Conservation (phyloP, 2,113 vertebrate genomes). For the Elaphurus davidianus region DNA sequence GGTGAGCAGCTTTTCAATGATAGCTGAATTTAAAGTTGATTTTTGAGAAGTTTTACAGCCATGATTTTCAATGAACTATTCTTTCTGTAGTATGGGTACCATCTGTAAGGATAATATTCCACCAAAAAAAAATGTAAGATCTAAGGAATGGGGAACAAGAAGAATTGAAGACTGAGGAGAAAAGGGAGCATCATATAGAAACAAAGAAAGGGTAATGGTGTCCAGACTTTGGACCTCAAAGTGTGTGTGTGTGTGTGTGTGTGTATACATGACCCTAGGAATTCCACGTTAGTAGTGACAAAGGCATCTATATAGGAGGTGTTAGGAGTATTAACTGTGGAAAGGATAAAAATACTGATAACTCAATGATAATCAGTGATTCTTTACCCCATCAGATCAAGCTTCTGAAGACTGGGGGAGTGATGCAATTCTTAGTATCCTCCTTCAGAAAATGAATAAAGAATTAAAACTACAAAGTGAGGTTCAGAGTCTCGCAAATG, state of each 20-base stretch:
- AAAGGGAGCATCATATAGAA: not conserved
- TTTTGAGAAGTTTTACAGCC: not conserved
- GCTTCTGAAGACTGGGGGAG: not conserved
- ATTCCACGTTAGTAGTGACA: not conserved
- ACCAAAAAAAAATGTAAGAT: not conserved
- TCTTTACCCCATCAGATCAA: not conserved
- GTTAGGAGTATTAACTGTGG: not conserved
- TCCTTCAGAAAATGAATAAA: not conserved
- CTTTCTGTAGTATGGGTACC: not conserved
- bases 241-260: no score
- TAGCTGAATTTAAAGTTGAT: not conserved
- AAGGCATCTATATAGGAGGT: not conserved
- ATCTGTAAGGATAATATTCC: not conserved
- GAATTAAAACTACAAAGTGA: not conserved
- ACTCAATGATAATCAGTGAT: not conserved
- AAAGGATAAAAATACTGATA: not conserved
- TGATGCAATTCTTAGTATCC: not conserved
- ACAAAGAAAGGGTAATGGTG: not conserved
- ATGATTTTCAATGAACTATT: accelerated
- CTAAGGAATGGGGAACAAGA: not conserved
- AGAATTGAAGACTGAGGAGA: not conserved
- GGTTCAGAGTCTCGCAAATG: not conserved
- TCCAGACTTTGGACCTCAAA: not conserved
- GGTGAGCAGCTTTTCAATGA: not conserved
- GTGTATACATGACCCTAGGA: no score